These are phyloP conservation scores for Thymelicus lineola DNA, from an alignment of 2,888 invertebrate species.

Conservation along the genomic window DNA sequence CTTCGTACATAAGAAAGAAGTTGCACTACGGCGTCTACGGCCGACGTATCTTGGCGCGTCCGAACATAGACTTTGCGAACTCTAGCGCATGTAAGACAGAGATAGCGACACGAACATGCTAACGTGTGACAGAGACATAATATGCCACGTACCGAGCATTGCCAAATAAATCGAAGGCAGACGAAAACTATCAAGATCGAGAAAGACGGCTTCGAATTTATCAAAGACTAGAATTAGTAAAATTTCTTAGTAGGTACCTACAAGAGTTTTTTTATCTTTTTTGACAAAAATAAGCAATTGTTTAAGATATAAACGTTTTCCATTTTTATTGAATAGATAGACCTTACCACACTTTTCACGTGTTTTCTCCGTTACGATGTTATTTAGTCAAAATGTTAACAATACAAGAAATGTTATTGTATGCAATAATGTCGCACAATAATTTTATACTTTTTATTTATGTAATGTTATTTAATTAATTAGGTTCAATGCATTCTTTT, in stretches of 20 bases:
- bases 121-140: too few relatives aligned
- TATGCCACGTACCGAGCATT: too few relatives aligned
- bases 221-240: neutral
- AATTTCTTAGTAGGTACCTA: neutral
- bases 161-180: constrained; percentile 7
- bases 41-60: too few relatives aligned
- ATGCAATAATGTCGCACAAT: neutral
- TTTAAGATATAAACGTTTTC: neutral
- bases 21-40: too few relatives aligned
- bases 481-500: neutral
- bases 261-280: neutral
- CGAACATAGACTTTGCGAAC: too few relatives aligned
- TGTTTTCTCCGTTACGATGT: neutral
- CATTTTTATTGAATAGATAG: constrained; percentile 2
- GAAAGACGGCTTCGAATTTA: neutral
- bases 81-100: too few relatives aligned
- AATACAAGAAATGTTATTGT: neutral
- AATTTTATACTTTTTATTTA: neutral
- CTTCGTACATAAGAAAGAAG: neutral
- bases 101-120: too few relatives aligned
- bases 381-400: neutral
- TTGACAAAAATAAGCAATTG: neutral
- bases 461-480: neutral
- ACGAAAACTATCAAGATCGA: neutral
- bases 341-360: neutral